Evolutionary conservation across 2,113 vertebrate species (phyloP).

Genomic region (Penelope pileata): DNA sequence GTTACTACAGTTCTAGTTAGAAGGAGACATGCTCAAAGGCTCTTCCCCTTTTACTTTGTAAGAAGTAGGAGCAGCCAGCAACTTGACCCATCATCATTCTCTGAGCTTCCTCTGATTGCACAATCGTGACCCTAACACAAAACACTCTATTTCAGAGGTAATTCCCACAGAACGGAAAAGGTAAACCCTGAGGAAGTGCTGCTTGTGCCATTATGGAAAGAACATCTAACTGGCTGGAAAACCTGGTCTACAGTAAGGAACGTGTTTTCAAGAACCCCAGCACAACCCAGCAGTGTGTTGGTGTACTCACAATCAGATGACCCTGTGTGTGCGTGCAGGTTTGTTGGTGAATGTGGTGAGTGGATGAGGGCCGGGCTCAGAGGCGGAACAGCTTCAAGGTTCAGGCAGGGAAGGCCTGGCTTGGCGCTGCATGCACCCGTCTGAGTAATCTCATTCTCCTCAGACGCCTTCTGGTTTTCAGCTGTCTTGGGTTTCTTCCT

Average conservation of each 20-base stretch:
- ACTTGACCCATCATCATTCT: neutral
- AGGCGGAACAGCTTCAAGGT: slow-evolving; percentile 87
- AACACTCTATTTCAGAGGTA: neutral
- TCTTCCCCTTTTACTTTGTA: neutral
- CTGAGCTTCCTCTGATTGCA: neutral
- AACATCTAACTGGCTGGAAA: neutral
- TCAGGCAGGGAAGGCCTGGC: slow-evolving; percentile 90
- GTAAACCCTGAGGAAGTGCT: neutral
- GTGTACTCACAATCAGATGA: slow-evolving; percentile 96
- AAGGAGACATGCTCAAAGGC: neutral
- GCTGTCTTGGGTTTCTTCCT: slow-evolving; percentile 88
- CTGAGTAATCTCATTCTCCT: slow-evolving; percentile 96
- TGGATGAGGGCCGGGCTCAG: slow-evolving; percentile 86
- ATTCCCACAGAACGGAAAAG: neutral
- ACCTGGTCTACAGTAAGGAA: neutral
- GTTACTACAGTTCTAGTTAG: neutral
- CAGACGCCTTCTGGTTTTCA: slow-evolving; percentile 92
- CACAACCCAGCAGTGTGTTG: neutral
- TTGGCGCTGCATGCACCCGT: slow-evolving; percentile 89
- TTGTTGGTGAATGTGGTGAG: slow-evolving; percentile 89
- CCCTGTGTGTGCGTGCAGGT: slow-evolving; percentile 88
- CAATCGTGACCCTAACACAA: neutral
- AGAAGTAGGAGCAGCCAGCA: neutral
- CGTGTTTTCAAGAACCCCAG: neutral
- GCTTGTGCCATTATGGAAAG: neutral